phyloP scores from a whole-genome alignment of 2,888 invertebrate species.

The Cephus sareptanus region DNA sequence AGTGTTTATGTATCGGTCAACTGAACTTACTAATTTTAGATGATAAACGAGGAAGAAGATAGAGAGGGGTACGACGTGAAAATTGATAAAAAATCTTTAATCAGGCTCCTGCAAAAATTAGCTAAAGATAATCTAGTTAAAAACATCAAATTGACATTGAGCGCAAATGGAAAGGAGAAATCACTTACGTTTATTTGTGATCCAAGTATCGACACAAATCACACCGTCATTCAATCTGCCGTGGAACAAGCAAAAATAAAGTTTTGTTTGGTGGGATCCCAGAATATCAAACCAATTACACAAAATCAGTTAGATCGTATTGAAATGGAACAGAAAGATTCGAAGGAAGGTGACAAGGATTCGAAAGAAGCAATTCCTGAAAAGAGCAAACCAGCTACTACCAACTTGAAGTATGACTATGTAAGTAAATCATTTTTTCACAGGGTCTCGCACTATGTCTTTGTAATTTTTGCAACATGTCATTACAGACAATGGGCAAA shows the following conservation, averaged over 20 bases:
- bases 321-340: conserved; percentile 12
- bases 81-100: conserved; percentile 75
- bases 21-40: conserved; percentile 39
- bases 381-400: neutral
- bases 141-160: conserved; percentile 68
- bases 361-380: neutral
- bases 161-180: conserved; percentile 64
- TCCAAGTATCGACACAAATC: conserved; percentile 65
- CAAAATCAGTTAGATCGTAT: conserved; percentile 16
- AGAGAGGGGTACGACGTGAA: conserved; percentile 69
- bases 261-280: conserved; percentile 57
- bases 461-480: neutral
- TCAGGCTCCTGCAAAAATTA: conserved; percentile 71
- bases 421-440: conserved; percentile 16
- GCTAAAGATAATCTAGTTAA: conserved; percentile 71
- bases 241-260: conserved; percentile 75
- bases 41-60: conserved; percentile 70
- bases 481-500: conserved; percentile 57
- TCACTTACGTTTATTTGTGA: conserved; percentile 70
- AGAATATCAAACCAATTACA: conserved; percentile 28
- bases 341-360: neutral
- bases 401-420: conserved; percentile 16
- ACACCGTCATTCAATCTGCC: conserved; percentile 69
- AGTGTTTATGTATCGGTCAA: neutral
- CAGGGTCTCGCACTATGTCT: neutral